Conservation (phyloP, 2,888 invertebrate genomes). For the Acleris holmiana region DNA sequence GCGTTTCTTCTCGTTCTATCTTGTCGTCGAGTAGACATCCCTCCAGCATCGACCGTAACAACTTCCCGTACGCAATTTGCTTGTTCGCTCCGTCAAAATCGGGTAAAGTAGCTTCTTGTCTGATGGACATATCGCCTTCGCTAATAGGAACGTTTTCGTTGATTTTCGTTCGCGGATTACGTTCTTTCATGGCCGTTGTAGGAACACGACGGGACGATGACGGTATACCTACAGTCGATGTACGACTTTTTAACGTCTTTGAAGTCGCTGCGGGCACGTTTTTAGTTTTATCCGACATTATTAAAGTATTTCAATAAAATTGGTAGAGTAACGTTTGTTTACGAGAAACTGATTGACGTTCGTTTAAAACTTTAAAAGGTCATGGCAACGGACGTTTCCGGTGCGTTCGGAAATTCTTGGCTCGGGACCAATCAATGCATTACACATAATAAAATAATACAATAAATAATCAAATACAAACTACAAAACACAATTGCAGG, state of each 20-base stretch:
- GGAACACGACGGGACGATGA: constrained; percentile 51
- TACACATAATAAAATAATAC: background rate
- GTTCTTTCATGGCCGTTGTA: constrained; percentile 44
- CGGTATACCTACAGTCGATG: constrained; percentile 49
- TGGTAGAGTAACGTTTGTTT: constrained; percentile 22
- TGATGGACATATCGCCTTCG: constrained; percentile 56
- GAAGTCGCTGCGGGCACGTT: constrained; percentile 50
- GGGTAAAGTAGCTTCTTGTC: constrained; percentile 52
- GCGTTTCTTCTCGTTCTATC: constrained; percentile 66
- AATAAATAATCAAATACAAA: background rate
- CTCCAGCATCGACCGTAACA: constrained; percentile 65
- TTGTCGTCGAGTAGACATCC: constrained; percentile 73
- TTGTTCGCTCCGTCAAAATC: constrained; percentile 61
- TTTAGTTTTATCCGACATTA: constrained; percentile 67
- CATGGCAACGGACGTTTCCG: constrained; percentile 59
- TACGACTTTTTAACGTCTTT: constrained; percentile 53
- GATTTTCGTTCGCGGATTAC: constrained; percentile 50
- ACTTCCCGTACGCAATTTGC: constrained; percentile 68
- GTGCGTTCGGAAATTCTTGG: constrained; percentile 55
- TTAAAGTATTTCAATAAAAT: background rate
- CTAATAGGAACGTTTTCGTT: constrained; percentile 51
- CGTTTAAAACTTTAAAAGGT: constrained; percentile 62
- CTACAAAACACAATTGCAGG: background rate
- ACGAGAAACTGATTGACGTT: constrained; percentile 50
- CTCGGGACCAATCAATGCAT: no score